Base-by-base conservation (phyloP, 2,113 vertebrate species). In the Emberiza fucata region DNA sequence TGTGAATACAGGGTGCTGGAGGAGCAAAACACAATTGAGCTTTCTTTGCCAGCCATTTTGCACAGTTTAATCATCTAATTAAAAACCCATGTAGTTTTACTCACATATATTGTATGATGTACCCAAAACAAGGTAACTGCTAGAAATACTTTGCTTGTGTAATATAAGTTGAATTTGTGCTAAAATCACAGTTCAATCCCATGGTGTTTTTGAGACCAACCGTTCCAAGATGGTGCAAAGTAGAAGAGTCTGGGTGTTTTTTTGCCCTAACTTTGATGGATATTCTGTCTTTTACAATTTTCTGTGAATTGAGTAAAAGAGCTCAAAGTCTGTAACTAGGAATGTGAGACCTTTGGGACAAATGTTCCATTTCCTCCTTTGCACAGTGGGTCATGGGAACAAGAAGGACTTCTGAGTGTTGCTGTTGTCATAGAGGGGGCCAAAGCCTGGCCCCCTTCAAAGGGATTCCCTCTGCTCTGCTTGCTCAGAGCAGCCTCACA, bases 391-490 rank as follows among this genome's bases (percentile, higher is more conserved):
- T 68, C 31, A 6, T 24, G 0, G 0, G 19, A 45, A 25, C 0
- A 1, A 51, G 18, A 54, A 12, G 8, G 31, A 17, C 8, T 31
- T 86, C 53, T 53, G n/a, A 33, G 54, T 24, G 27, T 14, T 81
- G 45, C n/a, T 65, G 39, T 31, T 31, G 45, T 28, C 5, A 2
- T 2, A 42, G 7, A 0, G 0, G 19, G 8, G 7, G 21, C 28
- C 28, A 80, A 80, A 88, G 22, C 19, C 31, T 51, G 51, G 2
- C 6, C 21, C 14, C 3, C 12, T 64, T 68, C 65, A 37, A 40
- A 37, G 23, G 57, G 5, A 42, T 91, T 81, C 47, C 44, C 33
- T 33, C 11, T 16, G 11, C 29, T 69, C 17, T 0, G 0, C 35
- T 35, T 35, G 24, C 24, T 69, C 24, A 24, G 53, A 68, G 53